phyloP scores from a whole-genome alignment of 2,797 vertebrate genomes.

The Orestias chungarensis region DNA sequence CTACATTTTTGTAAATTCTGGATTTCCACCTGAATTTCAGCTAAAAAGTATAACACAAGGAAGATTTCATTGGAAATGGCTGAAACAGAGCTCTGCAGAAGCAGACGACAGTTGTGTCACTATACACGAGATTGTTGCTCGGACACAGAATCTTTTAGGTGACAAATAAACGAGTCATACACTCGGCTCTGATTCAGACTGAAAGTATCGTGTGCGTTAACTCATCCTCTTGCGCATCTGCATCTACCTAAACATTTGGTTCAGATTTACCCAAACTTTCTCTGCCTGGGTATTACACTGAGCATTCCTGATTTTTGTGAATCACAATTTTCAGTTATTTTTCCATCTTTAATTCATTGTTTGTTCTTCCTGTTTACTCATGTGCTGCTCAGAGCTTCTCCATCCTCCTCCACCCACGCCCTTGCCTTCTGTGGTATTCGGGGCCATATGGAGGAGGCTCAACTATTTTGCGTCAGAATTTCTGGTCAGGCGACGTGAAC shows the following conservation, averaged over 20 bases:
- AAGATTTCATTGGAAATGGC: conserved; percentile 15
- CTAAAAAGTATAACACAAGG: conserved; percentile 9
- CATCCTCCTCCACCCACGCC: conserved; percentile 44
- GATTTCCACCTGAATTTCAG: conserved; percentile 13
- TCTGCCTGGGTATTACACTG: conserved; percentile 37
- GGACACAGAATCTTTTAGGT: conserved; percentile 36
- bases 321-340: conserved; percentile 18
- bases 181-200: conserved; percentile 29
- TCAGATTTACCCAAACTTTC: conserved; percentile 62
- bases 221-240: conserved; percentile 59
- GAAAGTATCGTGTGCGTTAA: conserved; percentile 25
- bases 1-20: background rate
- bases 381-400: conserved; percentile 5
- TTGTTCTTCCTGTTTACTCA: conserved; percentile 36
- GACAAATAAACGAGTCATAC: conserved; percentile 55
- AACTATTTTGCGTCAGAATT: conserved; percentile 29
- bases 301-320: conserved; percentile 18
- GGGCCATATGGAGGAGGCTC: conserved; percentile 31
- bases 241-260: conserved; percentile 66
- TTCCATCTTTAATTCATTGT: conserved; percentile 21
- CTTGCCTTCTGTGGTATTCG: conserved; percentile 21
- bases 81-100: conserved; percentile 1
- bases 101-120: conserved; percentile 42
- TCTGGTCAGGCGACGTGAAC: conserved; percentile 17
- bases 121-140: conserved; percentile 15